These are phyloP conservation scores for Coelopa frigida DNA, from an alignment of 1,140 invertebrate species.

Conservation along the genomic window DNA sequence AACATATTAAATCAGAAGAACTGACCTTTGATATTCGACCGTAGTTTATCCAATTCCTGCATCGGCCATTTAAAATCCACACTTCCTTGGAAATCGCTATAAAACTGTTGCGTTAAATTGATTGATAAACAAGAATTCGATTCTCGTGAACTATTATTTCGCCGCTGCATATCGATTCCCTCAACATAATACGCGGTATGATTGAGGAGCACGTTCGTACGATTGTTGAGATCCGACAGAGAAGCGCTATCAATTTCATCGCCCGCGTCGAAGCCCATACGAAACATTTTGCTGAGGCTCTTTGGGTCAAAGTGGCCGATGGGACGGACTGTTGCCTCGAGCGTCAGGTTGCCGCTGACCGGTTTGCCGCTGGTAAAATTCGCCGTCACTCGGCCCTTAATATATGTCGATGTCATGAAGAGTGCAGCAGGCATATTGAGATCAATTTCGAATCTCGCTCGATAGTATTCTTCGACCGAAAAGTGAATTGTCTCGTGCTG, in stretches of 20 bases:
- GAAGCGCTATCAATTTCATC: too few relatives aligned
- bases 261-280: too few relatives aligned
- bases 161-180: too few relatives aligned
- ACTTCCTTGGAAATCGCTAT: conserved; percentile 73
- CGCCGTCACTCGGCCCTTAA: conserved; percentile 79
- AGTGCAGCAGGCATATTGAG: conserved; percentile 93
- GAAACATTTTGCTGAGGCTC: conserved; percentile 38
- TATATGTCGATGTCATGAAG: conserved; percentile 73
- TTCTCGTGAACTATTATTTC: too few relatives aligned
- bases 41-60: conserved; percentile 62
- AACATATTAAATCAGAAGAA: too few relatives aligned
- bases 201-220: conserved; percentile 72
- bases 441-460: conserved; percentile 87
- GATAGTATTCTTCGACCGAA: conserved; percentile 90
- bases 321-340: conserved; percentile 68
- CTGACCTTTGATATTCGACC: conserved; percentile 54
- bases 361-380: conserved; percentile 91
- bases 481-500: conserved; percentile 81
- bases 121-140: conserved; percentile 69
- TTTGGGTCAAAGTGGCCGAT: conserved; percentile 53
- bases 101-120: conserved; percentile 41
- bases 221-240: conserved; percentile 60
- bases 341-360: conserved; percentile 75
- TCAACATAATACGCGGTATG: too few relatives aligned
- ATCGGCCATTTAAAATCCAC: conserved; percentile 81